Conservation (phyloP, 2,797 vertebrate species). For the Thripadectes ignobilis region DNA sequence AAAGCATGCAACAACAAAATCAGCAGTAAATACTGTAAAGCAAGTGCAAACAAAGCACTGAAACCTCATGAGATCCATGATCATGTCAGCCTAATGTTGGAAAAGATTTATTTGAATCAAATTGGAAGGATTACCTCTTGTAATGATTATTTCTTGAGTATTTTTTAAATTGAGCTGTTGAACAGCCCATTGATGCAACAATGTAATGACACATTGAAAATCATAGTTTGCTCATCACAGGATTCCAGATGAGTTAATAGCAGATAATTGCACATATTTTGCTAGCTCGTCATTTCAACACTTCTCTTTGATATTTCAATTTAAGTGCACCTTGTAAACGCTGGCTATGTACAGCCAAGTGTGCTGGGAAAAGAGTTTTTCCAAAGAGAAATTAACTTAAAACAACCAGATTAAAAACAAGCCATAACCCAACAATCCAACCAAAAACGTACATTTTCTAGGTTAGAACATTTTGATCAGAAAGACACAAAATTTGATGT, state of each 20-base stretch:
- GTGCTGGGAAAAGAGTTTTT: neutral
- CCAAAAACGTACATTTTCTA: neutral
- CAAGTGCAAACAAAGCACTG: constrained; percentile 34
- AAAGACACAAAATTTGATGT: neutral
- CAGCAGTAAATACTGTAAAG: neutral
- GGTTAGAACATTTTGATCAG: neutral
- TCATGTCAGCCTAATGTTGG: constrained; percentile 12
- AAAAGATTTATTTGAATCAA: constrained; percentile 59
- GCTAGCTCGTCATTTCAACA: constrained; percentile 52
- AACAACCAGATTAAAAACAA: neutral
- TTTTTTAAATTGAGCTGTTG: constrained; percentile 63
- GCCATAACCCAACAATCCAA: neutral
- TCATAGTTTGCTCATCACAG: constrained; percentile 66
- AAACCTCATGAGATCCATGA: constrained; percentile 46
- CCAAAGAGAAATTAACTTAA: neutral
- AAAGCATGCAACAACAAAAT: neutral
- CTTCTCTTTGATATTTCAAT: constrained; percentile 55
- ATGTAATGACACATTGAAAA: constrained; percentile 70
- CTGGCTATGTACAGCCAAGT: neutral
- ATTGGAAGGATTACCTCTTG: constrained; percentile 50
- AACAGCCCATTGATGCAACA: constrained; percentile 63
- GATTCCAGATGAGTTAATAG: constrained; percentile 69
- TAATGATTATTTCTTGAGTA: constrained; percentile 61
- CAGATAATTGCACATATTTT: constrained; percentile 63
- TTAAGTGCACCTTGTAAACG: constrained; percentile 51